Conservation (phyloP, 2,888 invertebrate species). For the Agriopis leucophaearia region DNA sequence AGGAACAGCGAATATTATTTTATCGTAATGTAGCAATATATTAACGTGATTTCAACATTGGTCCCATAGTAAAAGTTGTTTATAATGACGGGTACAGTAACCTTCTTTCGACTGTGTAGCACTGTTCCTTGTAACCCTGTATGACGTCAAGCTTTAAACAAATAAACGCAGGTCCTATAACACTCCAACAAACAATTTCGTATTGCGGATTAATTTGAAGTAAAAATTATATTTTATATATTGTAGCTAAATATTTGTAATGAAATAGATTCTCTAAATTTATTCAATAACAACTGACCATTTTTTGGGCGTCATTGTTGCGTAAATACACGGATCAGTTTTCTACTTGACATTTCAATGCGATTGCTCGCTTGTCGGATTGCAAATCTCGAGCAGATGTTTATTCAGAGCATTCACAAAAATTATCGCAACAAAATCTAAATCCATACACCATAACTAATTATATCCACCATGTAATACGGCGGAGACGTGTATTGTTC, state of each 20-base stretch:
- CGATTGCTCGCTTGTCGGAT: constrained; percentile 74
- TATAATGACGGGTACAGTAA: too few species aligned
- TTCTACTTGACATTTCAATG: constrained; percentile 82
- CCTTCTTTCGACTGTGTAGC: too few species aligned
- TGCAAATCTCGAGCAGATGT: constrained; percentile 81
- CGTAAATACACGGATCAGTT: constrained; percentile 73
- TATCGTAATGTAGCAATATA: too few species aligned
- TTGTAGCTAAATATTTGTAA: constrained; percentile 10
- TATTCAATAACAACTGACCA: constrained; percentile 65
- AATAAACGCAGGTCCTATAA: too few species aligned
- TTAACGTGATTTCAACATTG: too few species aligned
- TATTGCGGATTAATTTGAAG: constrained; percentile 6
- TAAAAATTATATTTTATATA: background rate
- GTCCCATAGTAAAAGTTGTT: too few species aligned
- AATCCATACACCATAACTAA: constrained; percentile 86
- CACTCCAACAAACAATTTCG: background rate
- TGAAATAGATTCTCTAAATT: constrained; percentile 24
- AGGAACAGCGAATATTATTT: too few species aligned
- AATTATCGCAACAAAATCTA: constrained; percentile 85
- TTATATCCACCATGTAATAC: constrained; percentile 85
- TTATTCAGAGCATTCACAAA: constrained; percentile 79
- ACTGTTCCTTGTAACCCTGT: too few species aligned
- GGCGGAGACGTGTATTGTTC: constrained; percentile 72
- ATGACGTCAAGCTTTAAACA: too few species aligned
- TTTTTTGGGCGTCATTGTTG: constrained; percentile 76